phyloP scores from a whole-genome alignment of 2,888 invertebrate genomes.

The Eueremaeus valkanovi region DNA sequence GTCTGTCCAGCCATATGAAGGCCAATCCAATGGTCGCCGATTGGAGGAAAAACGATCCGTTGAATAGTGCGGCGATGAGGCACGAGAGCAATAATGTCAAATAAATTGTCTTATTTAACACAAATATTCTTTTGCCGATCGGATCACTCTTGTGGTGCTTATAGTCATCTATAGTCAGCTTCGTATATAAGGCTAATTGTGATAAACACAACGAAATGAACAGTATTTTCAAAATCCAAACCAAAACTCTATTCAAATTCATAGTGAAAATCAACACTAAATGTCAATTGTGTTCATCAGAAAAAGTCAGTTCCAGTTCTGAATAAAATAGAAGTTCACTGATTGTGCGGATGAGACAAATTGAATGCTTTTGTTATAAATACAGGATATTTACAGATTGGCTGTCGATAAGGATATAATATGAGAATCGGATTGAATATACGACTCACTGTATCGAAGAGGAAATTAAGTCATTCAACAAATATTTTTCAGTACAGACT shows the following conservation, averaged over 20 bases:
- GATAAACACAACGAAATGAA: slow-evolving; percentile 10
- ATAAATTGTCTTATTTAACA: background rate
- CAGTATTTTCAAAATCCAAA: background rate
- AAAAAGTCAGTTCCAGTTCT: background rate
- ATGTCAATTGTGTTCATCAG: too few species aligned
- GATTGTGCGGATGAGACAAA: background rate
- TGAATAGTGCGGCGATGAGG: slow-evolving; percentile 13
- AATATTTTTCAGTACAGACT: background rate
- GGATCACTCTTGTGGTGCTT: background rate
- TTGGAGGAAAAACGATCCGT: background rate
- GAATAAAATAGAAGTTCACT: background rate
- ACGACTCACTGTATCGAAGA: background rate
- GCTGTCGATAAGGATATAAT: background rate
- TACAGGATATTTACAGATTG: background rate
- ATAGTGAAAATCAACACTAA: background rate
- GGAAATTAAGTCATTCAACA: background rate
- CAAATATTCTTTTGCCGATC: background rate
- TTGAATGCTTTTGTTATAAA: too few species aligned
- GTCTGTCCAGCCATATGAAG: slow-evolving; percentile 3
- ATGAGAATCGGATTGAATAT: background rate
- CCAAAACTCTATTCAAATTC: background rate
- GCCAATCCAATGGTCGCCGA: background rate
- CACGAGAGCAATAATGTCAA: background rate
- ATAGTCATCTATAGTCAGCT: background rate
- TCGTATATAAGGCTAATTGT: background rate